Conservation (phyloP, 2,888 invertebrate species). For the Thereva nobilitata region DNA sequence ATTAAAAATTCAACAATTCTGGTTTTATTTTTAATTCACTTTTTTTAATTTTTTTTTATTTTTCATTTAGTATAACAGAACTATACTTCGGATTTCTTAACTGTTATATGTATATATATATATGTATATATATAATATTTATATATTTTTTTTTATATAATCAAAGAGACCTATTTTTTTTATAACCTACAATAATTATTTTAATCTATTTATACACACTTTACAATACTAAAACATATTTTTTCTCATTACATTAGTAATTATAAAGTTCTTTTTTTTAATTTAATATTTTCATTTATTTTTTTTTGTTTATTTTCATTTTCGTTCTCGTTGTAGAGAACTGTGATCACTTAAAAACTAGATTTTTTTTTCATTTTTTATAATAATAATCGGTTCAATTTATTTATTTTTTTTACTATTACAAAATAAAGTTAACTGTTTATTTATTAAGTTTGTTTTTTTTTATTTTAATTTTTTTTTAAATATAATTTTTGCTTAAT, state of each 20-base stretch:
- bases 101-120: too few species aligned
- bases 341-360: too few species aligned
- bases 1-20: neutral
- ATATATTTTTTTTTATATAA: constrained; percentile 3
- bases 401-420: constrained; percentile 35
- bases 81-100: too few species aligned
- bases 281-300: constrained; percentile 10
- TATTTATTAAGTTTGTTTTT: constrained; percentile 31
- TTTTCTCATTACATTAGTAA: constrained; percentile 20
- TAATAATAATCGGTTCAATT: constrained; percentile 20
- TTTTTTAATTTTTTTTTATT: constrained; percentile 3
- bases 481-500: neutral
- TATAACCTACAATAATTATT: neutral
- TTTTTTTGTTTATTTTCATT: neutral
- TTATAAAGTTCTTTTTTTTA: constrained; percentile 13
- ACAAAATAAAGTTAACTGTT: constrained; percentile 43
- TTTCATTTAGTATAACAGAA: neutral
- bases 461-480: constrained; percentile 8
- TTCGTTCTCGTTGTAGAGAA: constrained; percentile 1
- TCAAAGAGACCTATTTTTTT: constrained; percentile 16
- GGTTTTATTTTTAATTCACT: constrained; percentile 2
- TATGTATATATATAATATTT: neutral
- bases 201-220: constrained; percentile 30
- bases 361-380: constrained; percentile 11
- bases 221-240: constrained; percentile 27